Base-by-base conservation (phyloP, 2,888 invertebrate species). In the Zaprionus bogoriensis region DNA sequence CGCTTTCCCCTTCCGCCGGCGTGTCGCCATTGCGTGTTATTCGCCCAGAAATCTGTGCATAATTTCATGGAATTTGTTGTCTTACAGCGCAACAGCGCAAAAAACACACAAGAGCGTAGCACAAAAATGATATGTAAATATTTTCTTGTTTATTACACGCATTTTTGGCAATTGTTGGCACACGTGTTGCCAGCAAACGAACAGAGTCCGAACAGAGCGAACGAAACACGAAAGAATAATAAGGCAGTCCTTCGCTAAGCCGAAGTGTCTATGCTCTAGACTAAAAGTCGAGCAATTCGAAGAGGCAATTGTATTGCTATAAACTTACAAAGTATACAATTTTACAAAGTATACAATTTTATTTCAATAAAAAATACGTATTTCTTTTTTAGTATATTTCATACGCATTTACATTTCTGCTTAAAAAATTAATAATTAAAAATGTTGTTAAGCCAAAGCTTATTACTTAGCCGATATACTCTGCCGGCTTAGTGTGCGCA, bases 121-220 rank as follows among this genome's bases (percentile, higher is more conserved):
- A n/a, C 28, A 42, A 39, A 61, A 52, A 45, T 36, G 32, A 36
- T 58, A 54, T 63, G 67, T 58, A 67, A 72, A 63, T 72, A 51
- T 54, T 36, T 41, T 30, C 39, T 51, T 54, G 73, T 50, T 72
- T 58, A 42, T 52, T 41, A 44, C 42, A 54, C 46, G 46, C 22
- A 46, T 48, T 61, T 53, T 28, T 4, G 47, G 23, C 36, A 53
- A 41, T 42, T 72, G 67, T 71, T 63, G 55, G 23, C 57, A 58
- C 58, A 67, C 51, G 54, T 67, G 67, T 41, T 54, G 25, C 14
- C 36, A 44, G 23, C 19, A 14, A n/a, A 10, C 10, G 10, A 45
- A 17, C 30, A 23, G 60, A 27, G n/a, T n/a, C n/a, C n/a, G 30
- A 32, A 57, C 39, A 64, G n/a, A 36, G 42, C 25, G 32, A 14